Evolutionary conservation across 2,797 vertebrate genomes (phyloP).

Genomic region (Falco rusticolus): DNA sequence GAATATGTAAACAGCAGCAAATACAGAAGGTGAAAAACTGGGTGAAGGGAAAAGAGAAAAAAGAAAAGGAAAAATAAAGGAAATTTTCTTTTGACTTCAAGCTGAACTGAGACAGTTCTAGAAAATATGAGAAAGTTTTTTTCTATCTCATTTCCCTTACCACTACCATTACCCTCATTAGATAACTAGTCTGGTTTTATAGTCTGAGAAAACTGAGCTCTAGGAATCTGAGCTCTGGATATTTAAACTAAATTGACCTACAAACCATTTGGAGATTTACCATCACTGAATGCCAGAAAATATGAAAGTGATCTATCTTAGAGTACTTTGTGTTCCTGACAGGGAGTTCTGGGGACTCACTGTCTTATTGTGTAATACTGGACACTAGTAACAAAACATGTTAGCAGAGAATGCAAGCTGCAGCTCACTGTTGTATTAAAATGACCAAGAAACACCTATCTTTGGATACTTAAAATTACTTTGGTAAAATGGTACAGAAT

Average conservation of each 20-base stretch:
- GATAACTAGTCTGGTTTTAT: background rate
- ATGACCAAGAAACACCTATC: background rate
- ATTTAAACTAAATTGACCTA: background rate
- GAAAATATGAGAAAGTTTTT: background rate
- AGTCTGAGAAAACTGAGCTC: constrained; percentile 26
- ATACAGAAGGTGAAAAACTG: background rate
- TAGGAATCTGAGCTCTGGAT: constrained; percentile 18
- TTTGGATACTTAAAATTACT: background rate
- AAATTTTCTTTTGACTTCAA: background rate
- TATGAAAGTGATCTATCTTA: constrained; percentile 20
- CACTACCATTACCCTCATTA: background rate
- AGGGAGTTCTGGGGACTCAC: constrained; percentile 18
- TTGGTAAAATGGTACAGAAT: constrained; percentile 13
- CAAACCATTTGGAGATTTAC: constrained; percentile 27
- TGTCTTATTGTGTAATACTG: constrained; percentile 50
- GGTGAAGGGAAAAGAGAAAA: background rate
- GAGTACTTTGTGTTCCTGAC: constrained; percentile 56
- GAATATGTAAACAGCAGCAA: background rate
- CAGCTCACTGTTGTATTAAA: background rate
- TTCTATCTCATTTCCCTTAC: background rate
- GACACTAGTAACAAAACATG: constrained; percentile 44
- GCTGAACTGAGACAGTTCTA: background rate
- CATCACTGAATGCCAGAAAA: constrained; percentile 41
- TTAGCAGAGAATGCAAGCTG: background rate
- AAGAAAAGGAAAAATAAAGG: background rate